A percentile compares a stretch with the other conserved stretches of the same genome.
Conservation (phyloP, 1,140 invertebrate genomes). For the Diuraphis noxia region DNA sequence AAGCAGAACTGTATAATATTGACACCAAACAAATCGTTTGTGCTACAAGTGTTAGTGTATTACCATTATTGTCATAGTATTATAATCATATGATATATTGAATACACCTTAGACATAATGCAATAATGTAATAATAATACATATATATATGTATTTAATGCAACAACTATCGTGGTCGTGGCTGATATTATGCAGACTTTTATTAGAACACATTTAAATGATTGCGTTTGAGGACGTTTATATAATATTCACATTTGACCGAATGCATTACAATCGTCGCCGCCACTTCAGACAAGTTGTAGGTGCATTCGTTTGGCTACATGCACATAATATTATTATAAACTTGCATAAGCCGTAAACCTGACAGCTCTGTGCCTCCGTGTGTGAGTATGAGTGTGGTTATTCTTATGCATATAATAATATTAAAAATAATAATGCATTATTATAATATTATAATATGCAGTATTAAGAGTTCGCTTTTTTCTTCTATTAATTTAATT, state of each 20-base stretch:
- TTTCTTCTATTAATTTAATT: neutral
- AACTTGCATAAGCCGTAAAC: neutral
- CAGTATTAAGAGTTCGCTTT: too few relatives aligned
- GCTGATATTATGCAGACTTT: neutral
- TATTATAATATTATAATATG: neutral
- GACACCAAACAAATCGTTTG: neutral
- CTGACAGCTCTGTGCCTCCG: neutral
- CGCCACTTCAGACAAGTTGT: neutral
- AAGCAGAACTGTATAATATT: neutral
- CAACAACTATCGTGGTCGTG: neutral
- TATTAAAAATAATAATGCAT: neutral
- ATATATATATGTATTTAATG: neutral
- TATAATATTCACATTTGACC: neutral
- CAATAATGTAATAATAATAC: neutral
- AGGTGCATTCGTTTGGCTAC: neutral
- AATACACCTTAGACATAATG: neutral
- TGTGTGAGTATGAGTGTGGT: neutral
- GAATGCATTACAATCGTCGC: neutral
- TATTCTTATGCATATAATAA: neutral
- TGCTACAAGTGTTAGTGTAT: neutral
- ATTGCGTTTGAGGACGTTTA: neutral
- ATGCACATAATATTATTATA: neutral
- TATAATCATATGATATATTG: neutral
- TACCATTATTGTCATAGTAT: neutral
- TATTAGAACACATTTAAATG: conserved; percentile 10